phyloP scores from a whole-genome alignment of 1,140 invertebrate species.

The Campoletis sonorensis region DNA sequence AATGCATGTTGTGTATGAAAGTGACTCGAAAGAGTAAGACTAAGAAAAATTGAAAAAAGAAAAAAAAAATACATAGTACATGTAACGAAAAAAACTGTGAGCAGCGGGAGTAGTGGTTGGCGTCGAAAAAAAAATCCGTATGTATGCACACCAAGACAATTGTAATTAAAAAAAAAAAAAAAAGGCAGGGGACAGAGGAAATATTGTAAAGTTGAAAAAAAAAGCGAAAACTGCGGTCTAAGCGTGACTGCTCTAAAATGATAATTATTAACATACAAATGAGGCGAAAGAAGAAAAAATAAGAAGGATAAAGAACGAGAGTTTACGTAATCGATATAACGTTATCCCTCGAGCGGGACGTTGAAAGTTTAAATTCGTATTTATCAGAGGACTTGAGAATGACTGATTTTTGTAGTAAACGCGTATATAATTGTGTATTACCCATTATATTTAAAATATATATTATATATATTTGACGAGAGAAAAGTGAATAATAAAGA shows the following conservation, averaged over 20 bases:
- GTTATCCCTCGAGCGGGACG: neutral
- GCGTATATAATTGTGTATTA: slow-evolving; percentile 20
- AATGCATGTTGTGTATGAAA: neutral
- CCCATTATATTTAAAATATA: slow-evolving; percentile 7
- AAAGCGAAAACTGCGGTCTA: too few relatives aligned
- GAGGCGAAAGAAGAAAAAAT: slow-evolving; percentile 5
- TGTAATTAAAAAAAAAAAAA: too few relatives aligned
- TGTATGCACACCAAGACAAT: too few relatives aligned
- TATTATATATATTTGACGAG: slow-evolving; percentile 37
- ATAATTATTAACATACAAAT: neutral
- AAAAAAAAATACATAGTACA: too few relatives aligned
- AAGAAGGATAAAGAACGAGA: neutral
- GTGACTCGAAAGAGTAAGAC: too few relatives aligned
- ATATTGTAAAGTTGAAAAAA: too few relatives aligned
- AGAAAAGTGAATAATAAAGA: neutral
- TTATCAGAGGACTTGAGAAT: slow-evolving; percentile 31
- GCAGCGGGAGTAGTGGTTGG: too few relatives aligned
- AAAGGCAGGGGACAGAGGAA: too few relatives aligned
- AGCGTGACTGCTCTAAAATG: neutral
- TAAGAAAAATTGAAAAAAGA: too few relatives aligned
- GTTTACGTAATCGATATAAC: slow-evolving; percentile 1
- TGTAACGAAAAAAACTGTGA: too few relatives aligned
- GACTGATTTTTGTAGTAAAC: slow-evolving; percentile 44
- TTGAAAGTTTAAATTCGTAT: slow-evolving; percentile 30
- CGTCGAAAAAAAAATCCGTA: too few relatives aligned